A percentile compares a stretch with the other conserved stretches of the same genome.
Conservation (phyloP, 2,888 invertebrate genomes). For the Abrostola triplasia region DNA sequence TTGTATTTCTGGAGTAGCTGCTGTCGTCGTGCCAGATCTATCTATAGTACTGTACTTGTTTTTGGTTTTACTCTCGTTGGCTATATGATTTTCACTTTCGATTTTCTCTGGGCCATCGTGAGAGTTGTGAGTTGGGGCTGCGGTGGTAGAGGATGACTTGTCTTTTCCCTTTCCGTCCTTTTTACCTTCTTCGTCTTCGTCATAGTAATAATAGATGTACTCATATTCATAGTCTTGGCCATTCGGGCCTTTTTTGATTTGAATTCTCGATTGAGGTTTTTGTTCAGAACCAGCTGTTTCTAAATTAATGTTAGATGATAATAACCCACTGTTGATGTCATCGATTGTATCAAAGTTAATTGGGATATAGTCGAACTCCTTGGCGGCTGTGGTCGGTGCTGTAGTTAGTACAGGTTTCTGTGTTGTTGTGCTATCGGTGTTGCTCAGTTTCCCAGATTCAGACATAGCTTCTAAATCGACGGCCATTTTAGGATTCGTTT, state of each 20-base stretch:
- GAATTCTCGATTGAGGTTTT: conserved; percentile 91
- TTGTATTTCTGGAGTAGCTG: conserved; percentile 88
- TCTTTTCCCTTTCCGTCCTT: conserved; percentile 74
- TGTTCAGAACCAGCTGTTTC: conserved; percentile 91
- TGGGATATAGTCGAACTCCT: conserved; percentile 81
- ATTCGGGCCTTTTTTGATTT: conserved; percentile 96
- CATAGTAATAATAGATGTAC: conserved; percentile 96
- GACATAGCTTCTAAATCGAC: conserved; percentile 84
- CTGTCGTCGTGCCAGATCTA: conserved; percentile 73
- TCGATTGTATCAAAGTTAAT: conserved; percentile 86
- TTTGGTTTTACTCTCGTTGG: conserved; percentile 81
- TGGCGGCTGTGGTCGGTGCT: conserved; percentile 74
- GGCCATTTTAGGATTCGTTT: conserved; percentile 81
- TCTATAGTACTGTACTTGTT: conserved; percentile 88
- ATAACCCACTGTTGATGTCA: conserved; percentile 82
- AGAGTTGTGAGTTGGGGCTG: conserved; percentile 80
- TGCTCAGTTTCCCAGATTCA: conserved; percentile 82
- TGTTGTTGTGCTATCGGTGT: conserved; percentile 82
- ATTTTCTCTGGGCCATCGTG: conserved; percentile 89
- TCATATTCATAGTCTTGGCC: conserved; percentile 97
- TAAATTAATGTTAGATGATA: conserved; percentile 86
- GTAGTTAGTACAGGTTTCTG: conserved; percentile 88
- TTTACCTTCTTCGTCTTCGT: conserved; percentile 91
- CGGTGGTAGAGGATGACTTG: conserved; percentile 65
- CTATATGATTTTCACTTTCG: conserved; percentile 80